Base-by-base conservation (phyloP, 1,140 invertebrate genomes). In the Scaptodrosophila lebanonensis region DNA sequence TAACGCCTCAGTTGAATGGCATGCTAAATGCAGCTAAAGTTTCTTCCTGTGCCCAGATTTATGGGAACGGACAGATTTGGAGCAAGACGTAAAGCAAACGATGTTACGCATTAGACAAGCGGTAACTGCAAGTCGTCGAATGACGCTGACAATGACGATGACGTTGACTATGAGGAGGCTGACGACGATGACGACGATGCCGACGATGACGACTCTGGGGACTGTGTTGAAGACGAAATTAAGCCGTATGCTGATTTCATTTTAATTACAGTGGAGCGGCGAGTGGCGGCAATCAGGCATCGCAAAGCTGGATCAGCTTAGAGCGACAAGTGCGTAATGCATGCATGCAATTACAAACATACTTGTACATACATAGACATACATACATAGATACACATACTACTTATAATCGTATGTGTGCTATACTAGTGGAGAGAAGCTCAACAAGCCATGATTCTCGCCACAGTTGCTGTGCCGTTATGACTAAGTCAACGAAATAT, bases 201-300 rank as follows among this genome's bases (percentile, higher is more conserved):
- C n/a, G n/a, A n/a, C n/a, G n/a, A n/a, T n/a, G n/a, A n/a, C n/a
- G n/a, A n/a, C n/a, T n/a, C n/a, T n/a, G n/a, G n/a, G n/a, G 27
- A 20, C 25, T 49, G 12, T 43, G 22, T 29, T 49, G 48, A 65
- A 65, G 65, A 65, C 40, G 56, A 68, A 68, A 79, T 79, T 79
- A 79, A 79, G 73, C 73, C 73, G 73, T 79, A 82, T 79, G 73
- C 75, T 79, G 75, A 79, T 79, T 79, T 79, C 73, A 79, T 82
- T 79, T 79, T 79, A 79, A 79, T 79, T 79, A 79, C 75, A 70
- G 48, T 56, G 69, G 69, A 42, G 40, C 61, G 32, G 48, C 65
- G 43, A 66, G 70, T 45, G 50, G 66, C 62, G 64, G 75, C 73
- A 79, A 73, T 79, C 73, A 79, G 69, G 65, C 73, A 66, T 82